Evolutionary conservation across 2,888 invertebrate species (phyloP).

Genomic region (Rapana venosa): DNA sequence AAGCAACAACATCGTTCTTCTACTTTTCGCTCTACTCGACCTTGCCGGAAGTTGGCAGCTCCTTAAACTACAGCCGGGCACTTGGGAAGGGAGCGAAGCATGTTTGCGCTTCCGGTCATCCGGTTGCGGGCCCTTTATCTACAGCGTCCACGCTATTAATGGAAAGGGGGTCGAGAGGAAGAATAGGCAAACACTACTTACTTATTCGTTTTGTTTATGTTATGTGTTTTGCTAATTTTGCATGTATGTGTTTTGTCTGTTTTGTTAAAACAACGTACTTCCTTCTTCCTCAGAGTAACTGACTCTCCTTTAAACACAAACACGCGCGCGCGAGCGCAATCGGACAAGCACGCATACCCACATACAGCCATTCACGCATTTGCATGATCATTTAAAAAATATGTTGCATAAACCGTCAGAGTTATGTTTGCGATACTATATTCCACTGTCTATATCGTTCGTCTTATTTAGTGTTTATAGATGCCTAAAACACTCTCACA

Average conservation of each 20-base stretch:
- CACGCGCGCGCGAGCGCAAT: background rate
- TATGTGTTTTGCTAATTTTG: background rate
- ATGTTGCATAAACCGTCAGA: too few relatives aligned
- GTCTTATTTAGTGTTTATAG: too few relatives aligned
- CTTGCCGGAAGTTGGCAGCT: too few relatives aligned
- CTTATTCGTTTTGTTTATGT: background rate
- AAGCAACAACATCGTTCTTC: too few relatives aligned
- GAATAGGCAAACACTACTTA: background rate
- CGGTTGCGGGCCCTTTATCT: slow-evolving; percentile 1
- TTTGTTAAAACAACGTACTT: background rate
- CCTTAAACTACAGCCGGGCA: background rate
- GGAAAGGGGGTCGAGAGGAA: background rate
- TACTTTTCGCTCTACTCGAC: too few relatives aligned
- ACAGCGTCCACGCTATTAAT: background rate
- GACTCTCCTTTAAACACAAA: background rate
- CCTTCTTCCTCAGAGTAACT: background rate
- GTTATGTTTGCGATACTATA: too few relatives aligned
- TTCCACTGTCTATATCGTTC: too few relatives aligned
- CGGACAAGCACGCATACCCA: background rate
- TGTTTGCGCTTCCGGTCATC: slow-evolving; percentile 22
- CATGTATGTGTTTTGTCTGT: background rate
- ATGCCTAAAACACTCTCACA: too few relatives aligned
- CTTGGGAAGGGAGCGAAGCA: slow-evolving; percentile 17
- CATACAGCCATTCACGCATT: background rate
- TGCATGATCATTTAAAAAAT: too few relatives aligned